Evolutionary conservation across 2,113 vertebrate genomes (phyloP), one percentile per base, ranked within the genome.

Genomic region (Orycteropus afer): DNA sequence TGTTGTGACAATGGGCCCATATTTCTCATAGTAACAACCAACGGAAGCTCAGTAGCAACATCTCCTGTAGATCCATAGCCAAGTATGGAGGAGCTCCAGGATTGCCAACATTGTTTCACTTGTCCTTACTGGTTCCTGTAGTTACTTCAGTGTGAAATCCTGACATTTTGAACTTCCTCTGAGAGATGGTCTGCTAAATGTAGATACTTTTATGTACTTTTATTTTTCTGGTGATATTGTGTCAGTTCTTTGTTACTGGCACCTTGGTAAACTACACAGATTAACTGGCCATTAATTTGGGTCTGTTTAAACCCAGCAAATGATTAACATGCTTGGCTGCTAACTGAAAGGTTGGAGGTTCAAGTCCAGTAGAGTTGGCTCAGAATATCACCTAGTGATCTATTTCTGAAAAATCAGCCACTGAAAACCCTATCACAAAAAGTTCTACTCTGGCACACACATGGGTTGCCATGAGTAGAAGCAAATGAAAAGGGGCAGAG

Each of bases 191-290:
- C 10, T 67, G 79, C 63, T 34, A 53, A 74, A 93, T 34, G 37
- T 1, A 65, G 5, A 22, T 37, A 45, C 34, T 47, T 61, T 12
- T 3, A 18, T 29, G 15, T 47, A 18, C 1, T 37, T 82, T 93
- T 67, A 25, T 25, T 73, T 97, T 67, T 76, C 34, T 71, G 86
- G 65, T 27, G 49, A 40, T 79, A 61, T 20, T 53, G 84, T 84
- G 27, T 76, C 74, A 86, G 63, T 89, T 86, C 47, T 86, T 79
- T 78, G n/a, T 76, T 71, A 71, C 6, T 14, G 5, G 37, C 27
- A 79, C 9, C 7, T 86, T 79, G 65, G 34, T 59, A 71, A 74
- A 63, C 63, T 87, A n/a, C 55, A 55, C n/a, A 76, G 25, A 80
- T n/a, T 63, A 47, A 37, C n/a, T 59, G 37, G 15, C 12, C 23